These are phyloP conservation scores for Melanocharis versteri DNA, from an alignment of 2,113 vertebrate species.

Conservation along the genomic window DNA sequence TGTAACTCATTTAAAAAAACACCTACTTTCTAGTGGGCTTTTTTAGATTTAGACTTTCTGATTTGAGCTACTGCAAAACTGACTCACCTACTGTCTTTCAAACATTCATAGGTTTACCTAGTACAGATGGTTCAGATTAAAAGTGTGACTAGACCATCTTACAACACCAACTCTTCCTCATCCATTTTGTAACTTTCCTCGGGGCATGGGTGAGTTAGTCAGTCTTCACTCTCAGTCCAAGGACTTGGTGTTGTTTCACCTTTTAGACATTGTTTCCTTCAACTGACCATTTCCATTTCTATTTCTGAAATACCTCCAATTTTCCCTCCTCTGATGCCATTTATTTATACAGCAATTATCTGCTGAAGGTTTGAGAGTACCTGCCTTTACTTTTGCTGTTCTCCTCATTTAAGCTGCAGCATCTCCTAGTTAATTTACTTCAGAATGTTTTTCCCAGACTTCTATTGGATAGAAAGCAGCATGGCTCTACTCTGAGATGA, in stretches of 20 bases:
- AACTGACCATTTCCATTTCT: background rate
- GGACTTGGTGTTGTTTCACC: background rate
- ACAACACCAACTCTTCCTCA: background rate
- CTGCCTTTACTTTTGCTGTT: background rate
- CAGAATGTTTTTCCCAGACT: background rate
- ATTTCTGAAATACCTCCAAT: background rate
- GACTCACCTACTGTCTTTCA: background rate
- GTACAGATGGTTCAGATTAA: background rate
- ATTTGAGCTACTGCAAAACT: background rate
- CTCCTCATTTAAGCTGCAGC: background rate
- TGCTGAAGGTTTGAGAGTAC: background rate
- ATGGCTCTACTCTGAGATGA: background rate
- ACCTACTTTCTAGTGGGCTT: background rate
- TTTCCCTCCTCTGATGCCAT: background rate
- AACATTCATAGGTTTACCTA: background rate
- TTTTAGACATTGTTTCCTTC: background rate
- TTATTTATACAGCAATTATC: background rate
- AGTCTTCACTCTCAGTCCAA: background rate
- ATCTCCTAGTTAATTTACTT: background rate
- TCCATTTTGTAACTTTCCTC: background rate
- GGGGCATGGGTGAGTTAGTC: background rate
- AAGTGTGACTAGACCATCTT: background rate
- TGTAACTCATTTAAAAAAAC: background rate
- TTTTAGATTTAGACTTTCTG: background rate
- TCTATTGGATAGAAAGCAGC: background rate